Base-by-base conservation (phyloP, 2,797 vertebrate species). In the Gymnothorax reevesii region DNA sequence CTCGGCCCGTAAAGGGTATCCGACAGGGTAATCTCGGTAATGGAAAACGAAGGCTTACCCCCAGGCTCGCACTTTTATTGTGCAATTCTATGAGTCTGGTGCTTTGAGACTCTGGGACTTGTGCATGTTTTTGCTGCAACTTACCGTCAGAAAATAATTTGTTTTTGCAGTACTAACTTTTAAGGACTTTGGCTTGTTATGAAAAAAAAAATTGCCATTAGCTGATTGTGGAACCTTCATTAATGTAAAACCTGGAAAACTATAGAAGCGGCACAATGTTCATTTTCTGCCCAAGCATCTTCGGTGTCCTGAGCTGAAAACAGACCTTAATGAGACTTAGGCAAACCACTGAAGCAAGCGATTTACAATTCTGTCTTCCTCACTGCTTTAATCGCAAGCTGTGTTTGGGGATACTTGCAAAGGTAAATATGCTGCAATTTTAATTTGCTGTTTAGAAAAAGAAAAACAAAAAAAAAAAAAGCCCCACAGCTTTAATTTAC, bases 21-120 rank as follows among this genome's bases (percentile, higher is more conserved):
- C 75, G 52, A 20, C 75, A 79, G 90, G 94, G 92, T 93, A 93
- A 95, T 94, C 90, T 91, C n/a, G 90, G 93, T 94, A 93, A 94
- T 93, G 92, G 92, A 90, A 91, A 91, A 89, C 88, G 89, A 92
- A 91, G 92, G 91, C 90, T 90, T 93, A 83, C 92, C 73, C 69
- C 49, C 60, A 22, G 27, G 80, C 25, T 22, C 54, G 57, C 80
- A 57, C 25, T 57, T 82, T 82, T 57, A 82, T 22, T 57, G 20
- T 25, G 27, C 22, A 13, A 52, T 33, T 52, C 15, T 15, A 79
- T 79, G 33, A 79, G 7, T 79, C 12, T 80, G 75, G n/a, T 9
- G 42, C 57, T 6, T 13, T 59, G 57, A 59, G 57, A 8, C 57
- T 59, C 57, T 9, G 57, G 77, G 57, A 9, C 10, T 64, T 27